Evolutionary conservation across 1,140 invertebrate genomes (phyloP).

Genomic region (Drosophila guanche): DNA sequence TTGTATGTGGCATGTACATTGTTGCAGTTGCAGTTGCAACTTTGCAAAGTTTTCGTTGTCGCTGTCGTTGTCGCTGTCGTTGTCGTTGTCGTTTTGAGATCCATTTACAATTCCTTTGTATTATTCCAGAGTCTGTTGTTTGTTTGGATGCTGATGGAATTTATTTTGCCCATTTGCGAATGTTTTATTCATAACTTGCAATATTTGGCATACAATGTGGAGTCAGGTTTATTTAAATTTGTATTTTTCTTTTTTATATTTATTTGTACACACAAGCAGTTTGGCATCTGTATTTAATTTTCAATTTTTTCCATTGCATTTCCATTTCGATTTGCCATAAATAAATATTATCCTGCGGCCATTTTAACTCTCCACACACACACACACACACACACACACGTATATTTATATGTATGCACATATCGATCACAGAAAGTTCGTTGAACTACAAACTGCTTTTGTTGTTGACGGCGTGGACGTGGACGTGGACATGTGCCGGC

Average conservation of each 20-base stretch:
- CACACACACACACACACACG: slow-evolving; percentile 1
- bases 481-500: neutral
- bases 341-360: slow-evolving; percentile 55
- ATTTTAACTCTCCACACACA: slow-evolving; percentile 56
- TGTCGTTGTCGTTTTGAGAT: slow-evolving; percentile 35
- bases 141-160: slow-evolving; percentile 57
- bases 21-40: slow-evolving; percentile 22
- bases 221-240: slow-evolving; percentile 60
- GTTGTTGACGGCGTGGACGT: slow-evolving; percentile 11
- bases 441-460: slow-evolving; percentile 53
- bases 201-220: slow-evolving; percentile 65
- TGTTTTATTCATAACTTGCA: slow-evolving; percentile 78
- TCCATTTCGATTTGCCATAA: slow-evolving; percentile 53
- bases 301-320: slow-evolving; percentile 26
- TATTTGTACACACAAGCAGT: slow-evolving; percentile 11
- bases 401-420: neutral
- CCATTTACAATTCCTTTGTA: slow-evolving; percentile 70
- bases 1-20: neutral
- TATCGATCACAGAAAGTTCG: slow-evolving; percentile 66
- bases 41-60: slow-evolving; percentile 1
- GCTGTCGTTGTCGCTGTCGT: slow-evolving; percentile 17
- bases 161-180: slow-evolving; percentile 59
- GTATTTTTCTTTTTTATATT: slow-evolving; percentile 18
- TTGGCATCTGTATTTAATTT: slow-evolving; percentile 11
- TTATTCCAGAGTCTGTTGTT: slow-evolving; percentile 38